Conservation (phyloP, 2,113 vertebrate species). For the Aleadryas rufinucha region DNA sequence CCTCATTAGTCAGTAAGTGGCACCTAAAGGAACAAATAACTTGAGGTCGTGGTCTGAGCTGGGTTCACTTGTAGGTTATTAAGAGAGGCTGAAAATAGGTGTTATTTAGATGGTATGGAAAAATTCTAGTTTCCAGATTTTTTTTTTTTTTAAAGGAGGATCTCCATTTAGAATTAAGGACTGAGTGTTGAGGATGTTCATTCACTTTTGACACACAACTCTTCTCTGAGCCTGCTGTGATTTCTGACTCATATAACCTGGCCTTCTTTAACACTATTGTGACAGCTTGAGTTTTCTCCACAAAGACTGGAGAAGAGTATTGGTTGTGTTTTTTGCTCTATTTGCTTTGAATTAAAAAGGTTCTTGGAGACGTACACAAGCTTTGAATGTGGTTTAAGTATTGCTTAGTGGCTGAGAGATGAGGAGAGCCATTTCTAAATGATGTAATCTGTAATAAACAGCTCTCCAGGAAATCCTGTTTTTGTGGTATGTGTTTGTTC, state of each 20-base stretch:
- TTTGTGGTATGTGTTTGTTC: neutral
- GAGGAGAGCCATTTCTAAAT: neutral
- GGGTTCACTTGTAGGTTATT: neutral
- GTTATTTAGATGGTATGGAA: neutral
- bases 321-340: neutral
- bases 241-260: neutral
- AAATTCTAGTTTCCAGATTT: neutral
- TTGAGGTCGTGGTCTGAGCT: neutral
- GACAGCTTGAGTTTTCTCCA: neutral
- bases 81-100: neutral
- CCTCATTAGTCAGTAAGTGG: slow-evolving; percentile 95
- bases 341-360: neutral
- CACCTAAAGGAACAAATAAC: neutral
- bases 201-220: neutral
- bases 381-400: neutral
- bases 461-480: neutral
- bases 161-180: neutral
- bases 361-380: neutral
- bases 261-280: neutral
- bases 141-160: neutral
- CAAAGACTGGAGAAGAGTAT: neutral
- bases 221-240: neutral
- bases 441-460: neutral
- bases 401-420: neutral
- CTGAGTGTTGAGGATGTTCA: neutral